These are phyloP conservation scores for Atlantisia rogersi DNA, from an alignment of 2,113 vertebrate genomes.

Conservation along the genomic window DNA sequence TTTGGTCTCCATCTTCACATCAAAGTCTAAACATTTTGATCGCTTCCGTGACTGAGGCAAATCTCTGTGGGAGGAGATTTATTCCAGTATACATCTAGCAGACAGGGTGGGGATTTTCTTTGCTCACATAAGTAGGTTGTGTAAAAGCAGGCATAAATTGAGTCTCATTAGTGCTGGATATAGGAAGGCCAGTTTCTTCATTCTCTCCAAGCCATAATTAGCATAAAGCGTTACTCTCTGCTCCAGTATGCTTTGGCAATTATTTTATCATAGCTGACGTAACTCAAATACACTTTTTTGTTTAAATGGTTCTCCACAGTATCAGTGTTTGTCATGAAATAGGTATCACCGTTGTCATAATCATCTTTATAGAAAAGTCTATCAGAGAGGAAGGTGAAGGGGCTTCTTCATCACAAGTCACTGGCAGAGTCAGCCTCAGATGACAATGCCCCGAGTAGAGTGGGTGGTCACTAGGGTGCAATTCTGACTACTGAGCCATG, in stretches of 20 bases:
- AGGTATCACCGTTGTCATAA: background rate
- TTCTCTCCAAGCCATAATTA: background rate
- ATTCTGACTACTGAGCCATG: background rate
- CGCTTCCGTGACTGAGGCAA: constrained; percentile 24
- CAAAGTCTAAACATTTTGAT: constrained; percentile 4
- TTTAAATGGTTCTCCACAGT: background rate
- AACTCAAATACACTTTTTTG: background rate
- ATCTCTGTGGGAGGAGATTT: constrained; percentile 19
- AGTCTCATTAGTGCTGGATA: background rate
- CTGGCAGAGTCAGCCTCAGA: background rate
- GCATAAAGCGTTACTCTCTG: background rate
- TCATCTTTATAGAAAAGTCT: background rate
- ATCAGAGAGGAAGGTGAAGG: background rate
- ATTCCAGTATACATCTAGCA: constrained; percentile 8
- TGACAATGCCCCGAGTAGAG: accelerated
- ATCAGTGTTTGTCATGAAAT: background rate
- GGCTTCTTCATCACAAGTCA: background rate
- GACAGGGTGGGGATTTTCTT: constrained; percentile 15
- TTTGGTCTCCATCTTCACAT: background rate
- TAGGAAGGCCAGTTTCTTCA: background rate
- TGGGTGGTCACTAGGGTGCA: background rate
- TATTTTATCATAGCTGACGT: background rate
- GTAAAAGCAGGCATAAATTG: constrained; percentile 11
- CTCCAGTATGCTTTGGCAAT: background rate
- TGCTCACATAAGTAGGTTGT: constrained; percentile 5